Evolutionary conservation across 2,888 invertebrate species (phyloP).

Genomic region (Liodrosophila aerea): DNA sequence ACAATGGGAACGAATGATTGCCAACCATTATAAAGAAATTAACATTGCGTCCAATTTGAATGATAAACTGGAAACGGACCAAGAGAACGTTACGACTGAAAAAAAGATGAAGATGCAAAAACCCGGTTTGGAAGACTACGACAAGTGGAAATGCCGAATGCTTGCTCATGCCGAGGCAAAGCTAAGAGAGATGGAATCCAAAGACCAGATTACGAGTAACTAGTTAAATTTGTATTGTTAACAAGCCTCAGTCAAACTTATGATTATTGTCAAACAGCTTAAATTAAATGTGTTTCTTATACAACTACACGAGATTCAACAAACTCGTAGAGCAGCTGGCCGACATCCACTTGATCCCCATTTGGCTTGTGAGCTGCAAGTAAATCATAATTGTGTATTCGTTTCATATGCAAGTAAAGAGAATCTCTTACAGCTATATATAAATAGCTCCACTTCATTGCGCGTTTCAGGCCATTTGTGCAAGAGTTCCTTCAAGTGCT

Average conservation of each 20-base stretch:
- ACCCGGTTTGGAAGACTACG: constrained; percentile 84
- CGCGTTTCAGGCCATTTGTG: constrained; percentile 72
- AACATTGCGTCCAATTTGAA: constrained; percentile 20
- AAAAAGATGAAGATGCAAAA: constrained; percentile 30
- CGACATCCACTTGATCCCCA: constrained; percentile 66
- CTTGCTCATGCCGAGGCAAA: constrained; percentile 82
- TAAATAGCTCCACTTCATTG: constrained; percentile 65
- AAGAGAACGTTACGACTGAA: constrained; percentile 24
- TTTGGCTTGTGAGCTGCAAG: constrained; percentile 60
- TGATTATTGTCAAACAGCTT: background rate
- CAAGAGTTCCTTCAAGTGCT: constrained; percentile 64
- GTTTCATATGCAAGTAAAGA: background rate
- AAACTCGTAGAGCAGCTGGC: constrained; percentile 52
- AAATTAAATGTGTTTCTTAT: background rate
- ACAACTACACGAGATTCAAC: constrained; percentile 14
- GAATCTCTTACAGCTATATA: constrained; percentile 71
- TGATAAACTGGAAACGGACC: constrained; percentile 44
- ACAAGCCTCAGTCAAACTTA: background rate
- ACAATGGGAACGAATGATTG: constrained; percentile 84
- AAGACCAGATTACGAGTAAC: background rate
- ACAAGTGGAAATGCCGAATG: constrained; percentile 86
- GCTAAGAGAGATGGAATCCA: constrained; percentile 32
- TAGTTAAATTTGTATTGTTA: background rate
- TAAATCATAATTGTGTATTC: background rate
- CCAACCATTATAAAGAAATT: constrained; percentile 59